phyloP scores from a whole-genome alignment of 30 jellyfish, hydroid and myxozoan genomes.

The Aurelia aurita region DNA sequence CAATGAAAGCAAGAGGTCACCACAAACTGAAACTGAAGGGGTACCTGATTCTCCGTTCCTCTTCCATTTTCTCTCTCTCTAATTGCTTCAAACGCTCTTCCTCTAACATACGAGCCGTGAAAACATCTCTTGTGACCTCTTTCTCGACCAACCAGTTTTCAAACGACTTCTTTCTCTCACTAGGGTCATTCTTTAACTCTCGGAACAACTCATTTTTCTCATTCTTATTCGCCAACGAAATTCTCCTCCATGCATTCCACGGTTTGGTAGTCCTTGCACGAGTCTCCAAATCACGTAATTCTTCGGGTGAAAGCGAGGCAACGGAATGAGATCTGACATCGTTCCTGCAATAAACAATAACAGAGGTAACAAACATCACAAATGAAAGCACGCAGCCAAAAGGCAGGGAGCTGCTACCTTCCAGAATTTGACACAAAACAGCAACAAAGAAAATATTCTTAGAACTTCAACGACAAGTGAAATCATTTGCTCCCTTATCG shows the following conservation, averaged over 20 bases:
- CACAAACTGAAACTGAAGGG: too few species aligned
- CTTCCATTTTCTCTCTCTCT: constrained; percentile 40
- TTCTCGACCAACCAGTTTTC: constrained; percentile 53
- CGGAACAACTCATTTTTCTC: constrained; percentile 15
- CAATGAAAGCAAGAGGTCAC: too few species aligned
- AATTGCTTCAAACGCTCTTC: constrained; percentile 49
- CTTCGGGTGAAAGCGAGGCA: constrained; percentile 64
- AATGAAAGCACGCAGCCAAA: background rate
- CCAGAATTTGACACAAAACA: too few species aligned
- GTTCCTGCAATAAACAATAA: constrained; percentile 1
- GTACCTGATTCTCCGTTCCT: constrained; percentile 49
- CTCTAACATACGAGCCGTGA: constrained; percentile 9
- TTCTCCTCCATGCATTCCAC: constrained; percentile 71
- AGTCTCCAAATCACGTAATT: background rate
- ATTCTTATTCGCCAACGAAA: constrained; percentile 28
- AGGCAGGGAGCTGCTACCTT: too few species aligned
- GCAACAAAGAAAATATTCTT: too few species aligned
- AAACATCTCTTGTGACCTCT: constrained; percentile 26
- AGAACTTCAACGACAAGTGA: too few species aligned
- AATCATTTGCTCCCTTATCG: too few species aligned
- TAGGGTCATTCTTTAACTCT: background rate
- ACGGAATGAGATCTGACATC: constrained; percentile 46
- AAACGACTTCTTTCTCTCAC: constrained; percentile 39
- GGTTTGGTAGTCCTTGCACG: constrained; percentile 35
- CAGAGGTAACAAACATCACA: background rate